Evolutionary conservation across 2,113 vertebrate genomes (phyloP).

Genomic region (Lasiurus borealis): DNA sequence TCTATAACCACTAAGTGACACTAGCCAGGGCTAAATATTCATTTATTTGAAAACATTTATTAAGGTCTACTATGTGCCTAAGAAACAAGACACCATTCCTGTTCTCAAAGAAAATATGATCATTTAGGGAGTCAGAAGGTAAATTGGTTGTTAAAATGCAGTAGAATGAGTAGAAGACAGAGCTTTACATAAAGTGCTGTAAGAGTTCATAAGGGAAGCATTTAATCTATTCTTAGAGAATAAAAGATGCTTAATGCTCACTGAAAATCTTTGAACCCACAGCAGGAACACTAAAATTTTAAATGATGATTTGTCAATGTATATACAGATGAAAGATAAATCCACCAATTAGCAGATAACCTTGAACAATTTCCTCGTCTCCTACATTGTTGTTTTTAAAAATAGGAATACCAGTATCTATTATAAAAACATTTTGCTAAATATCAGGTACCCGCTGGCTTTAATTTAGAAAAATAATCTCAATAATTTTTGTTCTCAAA

Average conservation of each 20-base stretch:
- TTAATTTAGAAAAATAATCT: not conserved
- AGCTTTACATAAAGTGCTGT: not conserved
- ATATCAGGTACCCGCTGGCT: not conserved
- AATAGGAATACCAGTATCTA: not conserved
- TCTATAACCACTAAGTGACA: too few species aligned
- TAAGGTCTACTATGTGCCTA: not conserved
- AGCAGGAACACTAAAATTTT: not conserved
- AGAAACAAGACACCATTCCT: not conserved
- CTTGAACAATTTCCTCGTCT: conserved; percentile 1
- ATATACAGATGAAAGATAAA: not conserved
- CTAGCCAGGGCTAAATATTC: not conserved
- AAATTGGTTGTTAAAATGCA: not conserved
- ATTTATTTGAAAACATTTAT: not conserved
- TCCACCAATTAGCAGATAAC: not conserved
- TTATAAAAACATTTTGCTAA: not conserved
- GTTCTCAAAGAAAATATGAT: not conserved
- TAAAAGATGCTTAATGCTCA: not conserved
- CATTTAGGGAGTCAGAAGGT: not conserved
- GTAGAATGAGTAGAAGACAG: not conserved
- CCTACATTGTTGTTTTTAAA: not conserved
- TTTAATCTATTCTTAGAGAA: not conserved
- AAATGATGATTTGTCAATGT: not conserved
- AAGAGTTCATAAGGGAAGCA: not conserved
- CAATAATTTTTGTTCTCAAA: not conserved
- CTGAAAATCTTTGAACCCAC: not conserved